A percentile compares a stretch with the other conserved stretches of the same genome.
These are phyloP conservation scores for Nannoperca australis DNA, from an alignment of 2,797 vertebrate species.

Conservation along the genomic window DNA sequence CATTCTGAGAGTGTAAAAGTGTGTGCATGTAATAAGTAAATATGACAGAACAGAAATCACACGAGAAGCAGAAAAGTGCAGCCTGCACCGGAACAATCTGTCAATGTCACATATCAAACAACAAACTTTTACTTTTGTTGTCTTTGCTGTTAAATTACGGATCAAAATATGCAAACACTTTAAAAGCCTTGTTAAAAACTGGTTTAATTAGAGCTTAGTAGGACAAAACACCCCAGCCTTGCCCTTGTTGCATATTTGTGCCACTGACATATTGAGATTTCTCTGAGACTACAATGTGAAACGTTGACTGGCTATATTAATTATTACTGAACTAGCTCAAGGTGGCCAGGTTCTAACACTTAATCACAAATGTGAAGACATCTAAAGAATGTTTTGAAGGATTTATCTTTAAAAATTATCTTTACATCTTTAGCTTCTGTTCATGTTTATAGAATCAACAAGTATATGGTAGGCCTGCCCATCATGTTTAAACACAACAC, in stretches of 20 bases:
- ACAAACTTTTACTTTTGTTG: background rate
- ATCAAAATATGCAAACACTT: background rate
- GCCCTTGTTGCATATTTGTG: background rate
- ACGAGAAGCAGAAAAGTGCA: constrained; percentile 10
- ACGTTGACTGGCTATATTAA: background rate
- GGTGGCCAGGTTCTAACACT: background rate
- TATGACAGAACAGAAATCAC: constrained; percentile 28
- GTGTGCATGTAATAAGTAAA: constrained; percentile 36
- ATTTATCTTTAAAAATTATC: background rate
- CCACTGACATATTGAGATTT: background rate
- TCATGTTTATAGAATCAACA: background rate
- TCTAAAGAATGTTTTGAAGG: background rate
- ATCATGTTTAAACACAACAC: constrained; percentile 5
- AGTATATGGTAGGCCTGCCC: background rate
- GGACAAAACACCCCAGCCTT: background rate
- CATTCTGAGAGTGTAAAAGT: background rate
- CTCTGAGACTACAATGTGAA: background rate
- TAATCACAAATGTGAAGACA: background rate
- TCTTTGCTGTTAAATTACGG: constrained; percentile 10
- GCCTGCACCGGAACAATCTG: background rate
- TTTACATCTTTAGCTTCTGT: background rate
- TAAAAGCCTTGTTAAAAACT: background rate
- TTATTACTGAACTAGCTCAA: background rate
- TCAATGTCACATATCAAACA: constrained; percentile 28
- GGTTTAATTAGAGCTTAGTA: background rate